Evolutionary conservation across 2,888 invertebrate genomes (phyloP), one percentile per base, ranked within the genome.

Genomic region (Morpho helenor): DNA sequence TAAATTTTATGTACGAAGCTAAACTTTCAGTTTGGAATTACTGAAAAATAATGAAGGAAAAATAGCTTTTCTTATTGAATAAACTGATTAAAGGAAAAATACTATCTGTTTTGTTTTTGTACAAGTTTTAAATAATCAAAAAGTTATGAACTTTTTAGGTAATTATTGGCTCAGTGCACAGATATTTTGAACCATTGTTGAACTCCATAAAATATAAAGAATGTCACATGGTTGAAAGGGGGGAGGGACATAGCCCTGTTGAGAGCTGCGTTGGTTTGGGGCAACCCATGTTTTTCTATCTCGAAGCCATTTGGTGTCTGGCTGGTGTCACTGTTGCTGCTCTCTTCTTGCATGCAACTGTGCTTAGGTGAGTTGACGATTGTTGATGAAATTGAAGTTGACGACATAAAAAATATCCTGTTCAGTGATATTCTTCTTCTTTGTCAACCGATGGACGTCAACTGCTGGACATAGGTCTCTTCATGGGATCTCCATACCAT

Each of bases 271-370:
- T 94, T 69, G 96, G 96, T 0, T 75, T 95, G 0, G 95, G 95
- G 0, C 95, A 96, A 66, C 95, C 96, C 0, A 92, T 95, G 59
- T 93, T 95, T 76, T 97, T 97, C 83, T 98, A 97, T 75, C 83
- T 97, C 56, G 94, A 95, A 70, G 91, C 92, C 3, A 94, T 96
- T 0, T 97, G 97, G 94, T 75, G 92, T 39, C 84, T 95, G 52
- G 94, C 96, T 4, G 95, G 95, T 0, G 75, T 95, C n/a, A 94
- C 96, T 7, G 92, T 94, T 0, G 86, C 93, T 0, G 89, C 93
- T 0, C 71, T 96, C 6, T 96, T 96, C 71, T 75, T 95, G 3
- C 93, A 94, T 70, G 95, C 94, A 0, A 84, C 92, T 0, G 91
- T 93, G 51, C 77, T 96, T 39, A 95, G 95, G 94, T 94, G 41